Percentiles rank a stretch among this genome's conserved stretches.
Evolutionary conservation across 2,888 invertebrate species (phyloP).

Genomic region (Tinea pellionella): DNA sequence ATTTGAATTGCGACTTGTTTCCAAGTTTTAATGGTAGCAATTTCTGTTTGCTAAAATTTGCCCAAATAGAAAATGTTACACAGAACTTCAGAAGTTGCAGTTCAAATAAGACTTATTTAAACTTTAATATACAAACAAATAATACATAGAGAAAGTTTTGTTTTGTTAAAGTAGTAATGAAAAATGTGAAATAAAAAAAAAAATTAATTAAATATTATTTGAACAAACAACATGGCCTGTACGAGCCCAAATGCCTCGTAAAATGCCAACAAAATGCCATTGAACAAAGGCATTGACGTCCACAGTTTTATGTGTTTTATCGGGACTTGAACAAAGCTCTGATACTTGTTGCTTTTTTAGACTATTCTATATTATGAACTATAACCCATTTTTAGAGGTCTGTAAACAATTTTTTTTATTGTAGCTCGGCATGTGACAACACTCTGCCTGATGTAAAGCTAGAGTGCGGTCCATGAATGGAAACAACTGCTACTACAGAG

Average conservation of each 20-base stretch:
- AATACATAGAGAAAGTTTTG: not conserved
- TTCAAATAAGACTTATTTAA: not conserved
- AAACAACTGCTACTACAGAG: too few relatives aligned
- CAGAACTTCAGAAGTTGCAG: not conserved
- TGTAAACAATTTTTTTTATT: not conserved
- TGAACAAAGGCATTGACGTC: not conserved
- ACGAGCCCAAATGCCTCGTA: not conserved
- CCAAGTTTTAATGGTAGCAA: conserved; percentile 30
- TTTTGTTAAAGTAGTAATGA: too few relatives aligned
- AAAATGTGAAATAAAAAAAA: too few relatives aligned
- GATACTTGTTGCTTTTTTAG: not conserved
- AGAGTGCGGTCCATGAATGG: too few relatives aligned
- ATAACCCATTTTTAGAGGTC: not conserved
- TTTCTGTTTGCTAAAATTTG: conserved; percentile 22
- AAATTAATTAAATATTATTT: not conserved
- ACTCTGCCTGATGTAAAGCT: too few relatives aligned
- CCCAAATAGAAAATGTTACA: conserved; percentile 6
- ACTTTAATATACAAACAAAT: not conserved
- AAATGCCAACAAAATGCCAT: not conserved
- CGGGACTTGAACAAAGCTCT: not conserved
- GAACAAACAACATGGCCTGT: not conserved
- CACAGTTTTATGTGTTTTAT: not conserved
- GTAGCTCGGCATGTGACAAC: too few relatives aligned
- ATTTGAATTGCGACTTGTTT: conserved; percentile 41
- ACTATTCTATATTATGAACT: not conserved